A percentile compares a stretch with the other conserved stretches of the same genome.
phyloP scores from a whole-genome alignment of 2,797 vertebrate species.

The Pangasius djambal region DNA sequence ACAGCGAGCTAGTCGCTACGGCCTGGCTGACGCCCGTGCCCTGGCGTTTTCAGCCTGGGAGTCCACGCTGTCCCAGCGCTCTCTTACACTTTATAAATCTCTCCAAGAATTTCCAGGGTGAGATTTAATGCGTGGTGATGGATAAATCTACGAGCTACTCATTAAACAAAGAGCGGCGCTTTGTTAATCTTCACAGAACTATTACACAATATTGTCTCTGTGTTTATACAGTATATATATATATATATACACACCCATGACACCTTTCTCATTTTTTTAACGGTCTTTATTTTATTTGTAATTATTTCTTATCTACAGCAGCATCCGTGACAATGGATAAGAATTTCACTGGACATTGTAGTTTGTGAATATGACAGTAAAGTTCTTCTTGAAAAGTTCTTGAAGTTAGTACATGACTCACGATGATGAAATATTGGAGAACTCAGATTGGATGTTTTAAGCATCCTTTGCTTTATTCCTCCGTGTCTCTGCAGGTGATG shows the following conservation, averaged over 20 bases:
- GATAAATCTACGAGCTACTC: neutral
- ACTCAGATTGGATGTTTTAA: neutral
- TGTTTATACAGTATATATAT: no score
- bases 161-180: neutral
- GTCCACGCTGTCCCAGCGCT: neutral
- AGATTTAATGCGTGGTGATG: neutral
- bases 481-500: slow-evolving; percentile 85
- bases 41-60: neutral
- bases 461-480: neutral
- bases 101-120: neutral
- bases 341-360: no score
- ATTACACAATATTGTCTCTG: neutral
- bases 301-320: neutral
- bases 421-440: neutral
- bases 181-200: neutral
- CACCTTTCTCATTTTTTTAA: no score
- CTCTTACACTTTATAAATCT: neutral
- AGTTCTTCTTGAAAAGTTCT: neutral
- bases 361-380: no score
- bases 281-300: no score
- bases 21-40: neutral
- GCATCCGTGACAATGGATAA: neutral
- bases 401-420: neutral
- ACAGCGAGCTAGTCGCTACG: slow-evolving; percentile 35
- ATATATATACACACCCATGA: no score